Base-by-base conservation (phyloP, 2,888 invertebrate species). In the Trachelus troglodyta region DNA sequence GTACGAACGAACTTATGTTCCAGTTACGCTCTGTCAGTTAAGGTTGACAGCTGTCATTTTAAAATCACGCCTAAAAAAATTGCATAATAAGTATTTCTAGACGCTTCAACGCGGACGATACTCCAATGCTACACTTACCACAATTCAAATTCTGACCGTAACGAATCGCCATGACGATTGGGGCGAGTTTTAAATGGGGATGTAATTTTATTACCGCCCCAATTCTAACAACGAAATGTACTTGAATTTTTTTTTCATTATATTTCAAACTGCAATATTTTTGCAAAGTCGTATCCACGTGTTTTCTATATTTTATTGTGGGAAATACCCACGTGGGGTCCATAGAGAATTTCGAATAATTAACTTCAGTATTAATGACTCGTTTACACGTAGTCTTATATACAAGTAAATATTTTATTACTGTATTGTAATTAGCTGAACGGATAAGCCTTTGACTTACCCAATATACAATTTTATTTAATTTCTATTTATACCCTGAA, bases 21-120 rank as follows among this genome's bases (percentile, higher is more conserved):
- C 76, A 75, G 89, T 90, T 88, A 84, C 90, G 89, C 87, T 89
- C 87, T 87, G 89, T 87, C 89, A 89, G 87, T 73, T 83, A 77
- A 78, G 77, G 81, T 78, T 82, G 90, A 89, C 91, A 91, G 90
- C 90, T 90, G 90, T 90, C 91, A 89, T 87, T 88, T 87, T 87
- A 88, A 88, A 90, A 89, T 87, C 89, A 88, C 83, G 84, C 84
- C 77, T 76, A 83, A 88, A 89, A 87, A 88, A 89, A 81, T 76
- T 75, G 68, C 76, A 69, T 69, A 80, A 79, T 75, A 77, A 33
- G 71, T 75, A 74, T 75, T 81, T 77, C 75, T 79, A 78, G 73
- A 35, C 75, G 75, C 79, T 40, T 15, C 40, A 69, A 78, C 81
- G 80, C 82, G 81, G 75, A 75, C 74, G 78, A 83, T 40, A 85